Base-by-base conservation (phyloP, 2,888 invertebrate genomes). In the Therioaphis trifolii region DNA sequence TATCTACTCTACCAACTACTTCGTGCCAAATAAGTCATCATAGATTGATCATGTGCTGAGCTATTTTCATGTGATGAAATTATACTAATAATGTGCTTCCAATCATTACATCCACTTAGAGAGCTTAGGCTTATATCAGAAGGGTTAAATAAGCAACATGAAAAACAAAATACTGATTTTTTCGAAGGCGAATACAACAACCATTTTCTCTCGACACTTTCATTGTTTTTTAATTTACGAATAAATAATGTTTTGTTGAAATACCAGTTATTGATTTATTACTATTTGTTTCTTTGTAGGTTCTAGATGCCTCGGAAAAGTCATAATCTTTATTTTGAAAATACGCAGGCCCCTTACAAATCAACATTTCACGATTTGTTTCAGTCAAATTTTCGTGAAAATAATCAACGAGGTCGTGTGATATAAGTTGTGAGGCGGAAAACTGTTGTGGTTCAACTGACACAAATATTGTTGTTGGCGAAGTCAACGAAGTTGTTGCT, bases 321-420 rank as follows among this genome's bases (percentile, higher is more conserved):
- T 61, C 61, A 61, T 29, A 61, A 61, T 66, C 66, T 66, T 66
- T 66, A 66, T 66, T 66, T 66, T 66, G 66, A 66, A 66, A 66
- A 61, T 61, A 61, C 61, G 61, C 61, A 61, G 66, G 66, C 18
- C 66, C 35, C 18, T 35, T 66, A 66, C 66, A 66, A 66, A 66
- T 66, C 66, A 66, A 18, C 29, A 66, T 66, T 66, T 66, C 29
- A 35, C 66, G 66, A 66, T 66, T 35, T 35, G 35, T 29, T 24
- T 61, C 61, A 7, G 43, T 43, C n/a, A n/a, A n/a, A n/a, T n/a
- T n/a, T n/a, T n/a, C n/a, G n/a, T n/a, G n/a, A n/a, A n/a, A n/a
- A n/a, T n/a, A n/a, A n/a, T n/a, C n/a, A n/a, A n/a, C n/a, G n/a
- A n/a, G n/a, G n/a, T n/a, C n/a, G n/a, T n/a, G n/a, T n/a, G n/a